Conservation (phyloP, 1,140 invertebrate species). For the Eurosta solidaginis region DNA sequence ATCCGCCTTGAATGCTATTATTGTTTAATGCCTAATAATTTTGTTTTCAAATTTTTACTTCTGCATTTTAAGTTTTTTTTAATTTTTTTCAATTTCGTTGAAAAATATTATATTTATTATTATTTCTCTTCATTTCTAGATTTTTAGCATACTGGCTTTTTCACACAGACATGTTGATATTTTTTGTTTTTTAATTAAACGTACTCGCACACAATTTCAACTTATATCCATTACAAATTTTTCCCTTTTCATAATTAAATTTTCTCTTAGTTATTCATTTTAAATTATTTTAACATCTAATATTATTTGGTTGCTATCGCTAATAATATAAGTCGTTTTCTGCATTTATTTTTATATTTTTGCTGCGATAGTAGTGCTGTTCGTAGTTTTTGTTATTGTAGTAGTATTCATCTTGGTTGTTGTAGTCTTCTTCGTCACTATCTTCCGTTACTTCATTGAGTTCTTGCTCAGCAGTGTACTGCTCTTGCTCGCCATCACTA, state of each 20-base stretch:
- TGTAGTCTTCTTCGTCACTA: slow-evolving; percentile 25
- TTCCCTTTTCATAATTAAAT: too few relatives aligned
- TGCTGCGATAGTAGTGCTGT: slow-evolving; percentile 20
- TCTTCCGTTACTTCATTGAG: background rate
- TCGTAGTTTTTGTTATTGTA: slow-evolving; percentile 13
- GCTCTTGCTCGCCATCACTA: background rate
- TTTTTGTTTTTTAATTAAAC: background rate
- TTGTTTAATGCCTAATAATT: background rate
- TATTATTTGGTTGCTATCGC: slow-evolving; percentile 7
- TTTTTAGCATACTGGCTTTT: too few relatives aligned
- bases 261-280: background rate
- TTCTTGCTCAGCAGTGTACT: background rate
- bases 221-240: background rate
- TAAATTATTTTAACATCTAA: slow-evolving; percentile 17
- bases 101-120: background rate
- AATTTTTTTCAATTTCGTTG: background rate
- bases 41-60: background rate
- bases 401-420: slow-evolving; percentile 22
- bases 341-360: slow-evolving; percentile 28
- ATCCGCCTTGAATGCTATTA: too few relatives aligned
- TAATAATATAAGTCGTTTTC: slow-evolving; percentile 37
- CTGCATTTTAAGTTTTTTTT: background rate
- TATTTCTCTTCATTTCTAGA: background rate
- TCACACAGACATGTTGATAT: background rate
- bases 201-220: background rate